Conservation (phyloP, 1,140 invertebrate genomes). For the Uloborus diversus region DNA sequence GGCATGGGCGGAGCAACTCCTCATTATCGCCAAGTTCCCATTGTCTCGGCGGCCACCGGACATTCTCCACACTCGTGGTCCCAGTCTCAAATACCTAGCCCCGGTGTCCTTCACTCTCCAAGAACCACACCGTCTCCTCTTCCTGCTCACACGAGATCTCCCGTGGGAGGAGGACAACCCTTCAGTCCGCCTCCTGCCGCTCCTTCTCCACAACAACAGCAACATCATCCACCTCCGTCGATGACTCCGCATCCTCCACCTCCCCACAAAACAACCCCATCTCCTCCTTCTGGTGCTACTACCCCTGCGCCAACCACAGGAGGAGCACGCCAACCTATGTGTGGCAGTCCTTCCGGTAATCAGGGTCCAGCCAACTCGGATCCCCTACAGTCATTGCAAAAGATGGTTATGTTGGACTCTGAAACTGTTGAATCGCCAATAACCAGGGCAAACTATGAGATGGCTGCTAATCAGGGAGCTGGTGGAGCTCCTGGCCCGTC, state of each 20-base stretch:
- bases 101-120: conserved; percentile 57
- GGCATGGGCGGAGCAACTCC: conserved; percentile 19
- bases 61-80: conserved; percentile 57
- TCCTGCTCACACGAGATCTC: conserved; percentile 56
- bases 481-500: background rate
- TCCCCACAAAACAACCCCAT: conserved; percentile 51
- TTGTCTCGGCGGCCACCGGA: conserved; percentile 17
- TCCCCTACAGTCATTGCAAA: conserved; percentile 62
- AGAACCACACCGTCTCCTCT: conserved; percentile 59
- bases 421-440: conserved; percentile 52
- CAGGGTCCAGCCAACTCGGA: conserved; percentile 46
- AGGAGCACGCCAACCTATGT: conserved; percentile 11
- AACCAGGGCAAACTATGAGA: conserved; percentile 54
- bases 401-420: conserved; percentile 61
- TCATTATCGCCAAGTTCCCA: conserved; percentile 53
- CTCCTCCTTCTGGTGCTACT: conserved; percentile 36
- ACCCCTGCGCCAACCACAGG: background rate
- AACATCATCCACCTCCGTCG: conserved; percentile 55
- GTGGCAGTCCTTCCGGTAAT: conserved; percentile 1
- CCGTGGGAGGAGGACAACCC: conserved; percentile 7
- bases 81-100: conserved; percentile 58
- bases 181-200: conserved; percentile 57
- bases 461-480: conserved; percentile 43
- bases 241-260: conserved; percentile 42
- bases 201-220: conserved; percentile 56